phyloP scores from a whole-genome alignment of 2,797 vertebrate genomes.

The Bradypodion pumilum region DNA sequence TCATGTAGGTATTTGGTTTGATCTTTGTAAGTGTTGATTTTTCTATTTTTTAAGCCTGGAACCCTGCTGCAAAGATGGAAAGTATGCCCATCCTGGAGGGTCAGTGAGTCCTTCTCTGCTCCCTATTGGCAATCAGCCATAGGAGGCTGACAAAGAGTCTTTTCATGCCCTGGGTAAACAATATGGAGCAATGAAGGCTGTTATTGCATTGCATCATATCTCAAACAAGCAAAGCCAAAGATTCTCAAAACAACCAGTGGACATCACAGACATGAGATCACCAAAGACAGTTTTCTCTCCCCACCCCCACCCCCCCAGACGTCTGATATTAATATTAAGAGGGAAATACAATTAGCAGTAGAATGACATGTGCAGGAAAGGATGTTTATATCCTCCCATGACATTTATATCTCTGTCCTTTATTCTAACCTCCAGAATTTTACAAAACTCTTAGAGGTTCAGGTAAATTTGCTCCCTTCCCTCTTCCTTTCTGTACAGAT shows the following conservation, averaged over 20 bases:
- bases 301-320: too few species aligned
- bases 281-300: not conserved
- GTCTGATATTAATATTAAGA: not conserved
- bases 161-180: conserved; percentile 67
- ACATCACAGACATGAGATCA: not conserved
- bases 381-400: not conserved
- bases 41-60: not conserved
- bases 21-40: accelerated
- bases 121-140: conserved; percentile 58
- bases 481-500: not conserved
- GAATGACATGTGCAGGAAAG: too few species aligned
- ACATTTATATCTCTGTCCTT: not conserved
- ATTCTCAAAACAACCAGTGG: conserved; percentile 47
- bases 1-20: accelerated
- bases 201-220: conserved; percentile 59
- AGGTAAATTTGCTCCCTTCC: not conserved
- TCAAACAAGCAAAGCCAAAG: conserved; percentile 42
- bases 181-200: conserved; percentile 49
- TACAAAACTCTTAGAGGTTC: not conserved
- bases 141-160: conserved; percentile 53
- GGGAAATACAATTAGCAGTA: not conserved
- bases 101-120: conserved; percentile 22
- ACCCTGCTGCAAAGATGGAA: not conserved
- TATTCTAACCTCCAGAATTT: not conserved
- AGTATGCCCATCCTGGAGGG: not conserved